A percentile compares a stretch with the other conserved stretches of the same genome.
These are phyloP conservation scores for Montipora capitata DNA, from an alignment of 92 coral and sea anemone species.

Conservation along the genomic window DNA sequence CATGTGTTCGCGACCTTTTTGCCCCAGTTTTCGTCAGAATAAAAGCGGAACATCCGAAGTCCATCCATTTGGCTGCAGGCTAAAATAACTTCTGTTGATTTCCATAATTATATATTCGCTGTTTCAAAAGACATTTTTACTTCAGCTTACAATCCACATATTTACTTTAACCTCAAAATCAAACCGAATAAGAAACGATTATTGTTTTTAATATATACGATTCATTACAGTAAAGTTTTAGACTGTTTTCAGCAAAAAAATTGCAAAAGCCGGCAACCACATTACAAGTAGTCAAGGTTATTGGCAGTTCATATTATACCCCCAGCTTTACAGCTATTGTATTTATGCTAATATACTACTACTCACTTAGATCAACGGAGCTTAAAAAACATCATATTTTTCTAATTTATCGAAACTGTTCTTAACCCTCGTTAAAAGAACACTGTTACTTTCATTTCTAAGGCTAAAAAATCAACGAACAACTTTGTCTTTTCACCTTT, in stretches of 20 bases:
- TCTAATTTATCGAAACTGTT: not conserved
- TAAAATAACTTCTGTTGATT: not conserved
- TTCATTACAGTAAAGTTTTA: not conserved
- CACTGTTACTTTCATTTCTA: not conserved
- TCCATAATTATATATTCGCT: conserved; percentile 3
- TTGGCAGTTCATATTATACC: not conserved
- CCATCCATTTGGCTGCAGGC: not conserved
- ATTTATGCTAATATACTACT: not conserved
- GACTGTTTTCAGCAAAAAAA: not conserved
- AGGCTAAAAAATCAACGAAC: not conserved
- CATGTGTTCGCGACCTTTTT: not conserved
- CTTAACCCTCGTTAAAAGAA: not conserved
- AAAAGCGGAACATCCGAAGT: not conserved
- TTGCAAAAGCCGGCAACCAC: not conserved
- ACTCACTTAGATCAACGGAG: not conserved
- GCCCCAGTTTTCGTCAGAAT: not conserved
- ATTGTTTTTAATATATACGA: not conserved
- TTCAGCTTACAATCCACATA: too few species aligned
- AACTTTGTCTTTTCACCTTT: not conserved
- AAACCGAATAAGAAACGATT: not conserved
- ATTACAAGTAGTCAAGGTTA: not conserved
- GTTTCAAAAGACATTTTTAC: not conserved
- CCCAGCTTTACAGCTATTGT: not conserved
- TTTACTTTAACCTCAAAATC: too few species aligned
- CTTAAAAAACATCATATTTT: not conserved